Conservation (phyloP, 2,113 vertebrate genomes). For the Grammomys dolichurus region DNA sequence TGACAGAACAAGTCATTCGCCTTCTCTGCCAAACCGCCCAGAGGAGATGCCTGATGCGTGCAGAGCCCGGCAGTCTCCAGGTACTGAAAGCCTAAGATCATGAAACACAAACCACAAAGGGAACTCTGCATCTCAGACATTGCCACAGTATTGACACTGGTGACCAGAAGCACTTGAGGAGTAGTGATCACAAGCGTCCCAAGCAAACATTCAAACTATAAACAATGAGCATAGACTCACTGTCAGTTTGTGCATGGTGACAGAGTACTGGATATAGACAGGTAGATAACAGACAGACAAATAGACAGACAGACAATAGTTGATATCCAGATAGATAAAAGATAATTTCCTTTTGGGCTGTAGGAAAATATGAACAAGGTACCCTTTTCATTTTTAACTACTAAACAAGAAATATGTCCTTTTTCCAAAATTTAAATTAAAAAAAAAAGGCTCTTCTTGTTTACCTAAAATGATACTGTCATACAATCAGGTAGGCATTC, state of each 20-base stretch:
- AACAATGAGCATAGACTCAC: conserved; percentile 31
- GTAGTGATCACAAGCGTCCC: conserved; percentile 39
- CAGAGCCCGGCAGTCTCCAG: conserved; percentile 76
- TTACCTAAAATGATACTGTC: conserved; percentile 42
- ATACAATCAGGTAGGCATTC: background rate
- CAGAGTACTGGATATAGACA: background rate
- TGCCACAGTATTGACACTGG: conserved; percentile 81
- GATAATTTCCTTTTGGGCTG: background rate
- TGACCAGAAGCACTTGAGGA: conserved; percentile 60
- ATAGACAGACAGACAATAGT: background rate
- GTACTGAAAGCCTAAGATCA: conserved; percentile 80
- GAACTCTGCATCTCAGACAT: conserved; percentile 79
- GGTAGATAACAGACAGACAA: background rate
- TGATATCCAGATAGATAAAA: background rate
- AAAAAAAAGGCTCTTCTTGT: conserved; percentile 22
- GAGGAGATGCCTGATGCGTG: conserved; percentile 84
- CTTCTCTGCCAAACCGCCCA: conserved; percentile 75
- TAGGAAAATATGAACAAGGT: conserved; percentile 6
- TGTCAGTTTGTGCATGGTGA: conserved; percentile 13
- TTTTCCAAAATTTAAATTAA: conserved; percentile 11
- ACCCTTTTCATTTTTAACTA: background rate
- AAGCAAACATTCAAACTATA: conserved; percentile 38
- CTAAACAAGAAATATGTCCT: background rate
- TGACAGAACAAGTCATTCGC: conserved; percentile 84
- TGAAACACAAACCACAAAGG: conserved; percentile 75